These are phyloP conservation scores for human (Homo sapiens) DNA, from an alignment of 2,113 vertebrate species.

Conservation along the genomic window DNA sequence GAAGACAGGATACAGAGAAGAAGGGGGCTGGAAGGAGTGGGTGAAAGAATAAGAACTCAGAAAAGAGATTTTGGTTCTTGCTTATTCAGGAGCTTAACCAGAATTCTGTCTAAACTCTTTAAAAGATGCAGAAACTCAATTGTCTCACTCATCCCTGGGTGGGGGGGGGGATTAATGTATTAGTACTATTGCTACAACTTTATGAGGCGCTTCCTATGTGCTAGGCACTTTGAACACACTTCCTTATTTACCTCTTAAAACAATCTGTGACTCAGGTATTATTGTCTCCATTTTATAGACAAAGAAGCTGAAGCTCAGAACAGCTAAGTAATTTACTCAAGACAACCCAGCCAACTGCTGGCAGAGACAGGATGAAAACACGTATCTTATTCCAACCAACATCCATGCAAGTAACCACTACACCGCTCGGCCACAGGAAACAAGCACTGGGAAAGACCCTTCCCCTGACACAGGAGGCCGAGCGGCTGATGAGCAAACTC, in stretches of 20 bases:
- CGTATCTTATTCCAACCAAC: neutral
- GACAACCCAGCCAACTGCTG: neutral
- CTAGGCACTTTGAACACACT: neutral
- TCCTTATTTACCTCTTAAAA: conserved; percentile 21
- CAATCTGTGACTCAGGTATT: neutral
- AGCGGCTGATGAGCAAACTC: neutral
- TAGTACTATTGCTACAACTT: neutral
- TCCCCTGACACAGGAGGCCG: no score
- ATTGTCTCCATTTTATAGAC: neutral
- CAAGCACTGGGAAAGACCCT: neutral
- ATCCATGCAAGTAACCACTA: no score
- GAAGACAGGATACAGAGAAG: neutral
- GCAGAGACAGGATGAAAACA: neutral
- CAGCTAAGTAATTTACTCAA: neutral
- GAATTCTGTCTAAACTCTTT: neutral
- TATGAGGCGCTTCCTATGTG: neutral
- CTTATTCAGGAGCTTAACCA: neutral
- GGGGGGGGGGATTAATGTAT: no score
- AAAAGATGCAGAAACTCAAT: conserved; percentile 18
- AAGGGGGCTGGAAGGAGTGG: neutral
- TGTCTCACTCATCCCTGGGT: neutral
- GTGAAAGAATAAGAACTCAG: neutral
- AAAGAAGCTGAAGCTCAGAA: neutral
- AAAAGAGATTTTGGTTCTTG: neutral
- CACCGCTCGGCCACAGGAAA: neutral